A percentile compares a stretch with the other conserved stretches of the same genome.
These are phyloP conservation scores for Cochlearius cochlearius DNA, from an alignment of 2,113 vertebrate genomes.

Conservation along the genomic window DNA sequence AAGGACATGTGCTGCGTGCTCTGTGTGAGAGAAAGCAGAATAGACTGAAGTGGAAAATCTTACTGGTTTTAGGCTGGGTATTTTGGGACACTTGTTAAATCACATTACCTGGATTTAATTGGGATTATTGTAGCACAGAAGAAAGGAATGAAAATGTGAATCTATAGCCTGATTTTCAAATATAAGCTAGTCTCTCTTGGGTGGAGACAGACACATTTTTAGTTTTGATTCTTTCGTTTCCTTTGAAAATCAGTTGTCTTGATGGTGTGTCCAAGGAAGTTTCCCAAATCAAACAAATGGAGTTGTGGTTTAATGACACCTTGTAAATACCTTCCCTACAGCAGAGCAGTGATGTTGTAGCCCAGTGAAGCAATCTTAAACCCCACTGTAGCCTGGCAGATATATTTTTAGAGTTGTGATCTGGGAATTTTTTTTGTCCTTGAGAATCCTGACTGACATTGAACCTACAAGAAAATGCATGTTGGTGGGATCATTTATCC, in stretches of 20 bases:
- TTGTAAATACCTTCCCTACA: not conserved
- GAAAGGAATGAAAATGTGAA: not conserved
- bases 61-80: not conserved
- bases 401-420: not conserved
- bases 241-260: not conserved
- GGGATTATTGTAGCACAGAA: not conserved
- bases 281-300: not conserved
- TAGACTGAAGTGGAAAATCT: not conserved
- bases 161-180: not conserved
- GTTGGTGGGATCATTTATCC: not conserved
- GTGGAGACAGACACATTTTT: not conserved
- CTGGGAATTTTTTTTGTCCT: not conserved
- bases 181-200: not conserved
- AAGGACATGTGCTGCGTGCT: not conserved
- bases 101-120: not conserved
- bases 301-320: not conserved
- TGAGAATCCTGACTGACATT: not conserved
- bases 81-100: not conserved
- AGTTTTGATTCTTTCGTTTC: not conserved
- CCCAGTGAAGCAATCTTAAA: not conserved
- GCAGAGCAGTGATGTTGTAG: not conserved
- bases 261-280: not conserved
- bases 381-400: not conserved
- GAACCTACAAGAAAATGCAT: not conserved
- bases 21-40: not conserved